These are phyloP conservation scores for Lacanobia oleracea DNA, from an alignment of 2,888 invertebrate species.

Conservation along the genomic window DNA sequence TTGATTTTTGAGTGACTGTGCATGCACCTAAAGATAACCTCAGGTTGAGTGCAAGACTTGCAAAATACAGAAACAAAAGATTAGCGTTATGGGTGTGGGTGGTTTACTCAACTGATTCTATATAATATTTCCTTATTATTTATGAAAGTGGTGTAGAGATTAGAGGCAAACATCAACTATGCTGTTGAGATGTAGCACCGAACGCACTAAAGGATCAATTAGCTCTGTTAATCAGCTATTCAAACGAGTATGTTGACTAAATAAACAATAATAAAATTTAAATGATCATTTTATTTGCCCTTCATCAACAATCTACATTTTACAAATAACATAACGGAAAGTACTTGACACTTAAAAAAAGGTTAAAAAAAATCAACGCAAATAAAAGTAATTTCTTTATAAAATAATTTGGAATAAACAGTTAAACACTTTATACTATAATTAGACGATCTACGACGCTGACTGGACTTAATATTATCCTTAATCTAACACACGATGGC, in stretches of 20 bases:
- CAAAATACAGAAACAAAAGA: not conserved
- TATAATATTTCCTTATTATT: not conserved
- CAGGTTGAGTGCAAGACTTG: not conserved
- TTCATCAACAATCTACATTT: conserved; percentile 64
- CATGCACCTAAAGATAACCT: no score
- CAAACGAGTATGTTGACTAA: conserved; percentile 79
- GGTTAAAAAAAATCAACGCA: conserved; percentile 48
- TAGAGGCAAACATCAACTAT: not conserved
- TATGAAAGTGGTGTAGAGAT: not conserved
- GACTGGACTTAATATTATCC: conserved; percentile 62
- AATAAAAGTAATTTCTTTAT: conserved; percentile 59
- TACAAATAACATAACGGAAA: conserved; percentile 51
- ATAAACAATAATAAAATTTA: conserved; percentile 79
- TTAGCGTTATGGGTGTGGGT: not conserved
- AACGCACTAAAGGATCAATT: not conserved
- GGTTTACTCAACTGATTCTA: not conserved
- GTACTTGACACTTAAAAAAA: conserved; percentile 41
- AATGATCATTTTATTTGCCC: conserved; percentile 69
- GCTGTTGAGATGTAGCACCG: conserved; percentile 1
- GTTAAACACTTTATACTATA: conserved; percentile 57
- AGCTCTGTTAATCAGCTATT: conserved; percentile 53
- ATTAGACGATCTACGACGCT: conserved; percentile 55
- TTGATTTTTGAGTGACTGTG: no score
- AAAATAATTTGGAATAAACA: conserved; percentile 60
- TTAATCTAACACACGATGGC: conserved; percentile 29